Evolutionary conservation across 2,113 vertebrate species (phyloP).

Genomic region (Neofelis nebulosa): DNA sequence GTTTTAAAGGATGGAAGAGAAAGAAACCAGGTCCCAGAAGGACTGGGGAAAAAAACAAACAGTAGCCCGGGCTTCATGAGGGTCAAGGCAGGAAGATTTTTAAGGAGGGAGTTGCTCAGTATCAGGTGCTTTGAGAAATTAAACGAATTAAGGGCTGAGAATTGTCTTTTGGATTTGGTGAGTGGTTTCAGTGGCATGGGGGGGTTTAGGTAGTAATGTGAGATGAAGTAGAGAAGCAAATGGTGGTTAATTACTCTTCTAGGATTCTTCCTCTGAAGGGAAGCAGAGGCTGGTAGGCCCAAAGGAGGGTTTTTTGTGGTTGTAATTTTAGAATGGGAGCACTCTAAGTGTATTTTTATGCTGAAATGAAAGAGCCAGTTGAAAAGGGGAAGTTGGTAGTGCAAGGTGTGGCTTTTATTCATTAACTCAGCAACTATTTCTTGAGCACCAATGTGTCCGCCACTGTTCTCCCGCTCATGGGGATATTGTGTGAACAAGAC

Average conservation of each 20-base stretch:
- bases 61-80: background rate
- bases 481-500: background rate
- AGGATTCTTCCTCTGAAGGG: background rate
- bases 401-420: background rate
- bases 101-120: background rate
- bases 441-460: background rate
- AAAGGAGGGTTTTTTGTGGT: background rate
- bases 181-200: background rate
- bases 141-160: background rate
- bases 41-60: background rate
- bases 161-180: background rate
- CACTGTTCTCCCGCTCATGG: background rate
- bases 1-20: background rate
- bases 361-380: constrained; percentile 2
- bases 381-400: background rate
- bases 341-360: background rate
- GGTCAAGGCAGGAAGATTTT: background rate
- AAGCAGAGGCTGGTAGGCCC: constrained; percentile 2
- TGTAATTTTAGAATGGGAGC: background rate
- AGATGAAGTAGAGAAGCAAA: background rate
- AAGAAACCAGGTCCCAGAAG: background rate
- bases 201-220: background rate
- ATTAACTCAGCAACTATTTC: background rate
- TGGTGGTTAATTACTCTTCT: background rate
- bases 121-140: background rate